Evolutionary conservation across 2,113 vertebrate species (phyloP).

Genomic region (Bos javanicus): DNA sequence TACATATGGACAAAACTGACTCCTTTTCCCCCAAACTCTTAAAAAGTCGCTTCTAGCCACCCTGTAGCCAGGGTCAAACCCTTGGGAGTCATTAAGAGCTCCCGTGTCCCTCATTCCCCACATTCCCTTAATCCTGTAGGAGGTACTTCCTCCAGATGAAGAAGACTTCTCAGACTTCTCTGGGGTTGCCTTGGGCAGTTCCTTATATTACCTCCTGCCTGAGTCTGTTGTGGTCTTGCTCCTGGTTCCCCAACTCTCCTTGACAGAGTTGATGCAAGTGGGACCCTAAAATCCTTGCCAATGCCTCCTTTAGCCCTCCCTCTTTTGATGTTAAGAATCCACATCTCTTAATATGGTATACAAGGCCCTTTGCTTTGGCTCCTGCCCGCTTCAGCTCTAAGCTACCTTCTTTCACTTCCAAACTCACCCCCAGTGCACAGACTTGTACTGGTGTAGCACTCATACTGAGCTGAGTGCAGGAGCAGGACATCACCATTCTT

Average conservation of each 20-base stretch:
- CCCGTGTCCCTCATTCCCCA: neutral
- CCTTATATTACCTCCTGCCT: neutral
- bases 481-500: neutral
- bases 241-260: neutral
- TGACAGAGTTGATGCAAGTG: neutral
- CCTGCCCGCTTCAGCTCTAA: neutral
- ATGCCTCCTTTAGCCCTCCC: neutral
- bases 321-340: neutral
- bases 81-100: too few relatives aligned
- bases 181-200: neutral
- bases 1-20: neutral
- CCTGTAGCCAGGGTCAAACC: neutral
- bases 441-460: neutral
- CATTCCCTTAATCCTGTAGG: neutral
- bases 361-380: neutral
- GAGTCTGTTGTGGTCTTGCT: neutral
- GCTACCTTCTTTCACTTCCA: neutral
- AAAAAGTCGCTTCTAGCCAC: neutral
- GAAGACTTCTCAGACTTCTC: neutral
- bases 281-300: neutral
- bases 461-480: neutral
- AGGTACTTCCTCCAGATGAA: neutral
- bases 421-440: neutral
- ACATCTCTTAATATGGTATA: slow-evolving; percentile 59
- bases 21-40: neutral